phyloP scores from a whole-genome alignment of 2,888 invertebrate genomes.

The Cordilura impudica region DNA sequence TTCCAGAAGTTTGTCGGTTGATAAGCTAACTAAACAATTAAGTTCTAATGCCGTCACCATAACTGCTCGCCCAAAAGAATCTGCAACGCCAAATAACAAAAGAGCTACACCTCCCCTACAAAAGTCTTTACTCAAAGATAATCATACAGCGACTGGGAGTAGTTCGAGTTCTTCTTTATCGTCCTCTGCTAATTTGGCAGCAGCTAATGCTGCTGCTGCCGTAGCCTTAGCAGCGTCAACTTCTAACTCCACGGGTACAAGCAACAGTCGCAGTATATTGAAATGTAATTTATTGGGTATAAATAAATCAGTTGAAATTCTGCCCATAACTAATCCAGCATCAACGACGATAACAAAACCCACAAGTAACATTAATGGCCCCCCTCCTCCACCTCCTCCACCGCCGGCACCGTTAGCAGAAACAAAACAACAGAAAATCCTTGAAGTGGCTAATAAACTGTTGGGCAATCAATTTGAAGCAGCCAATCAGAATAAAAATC shows the following conservation, averaged over 20 bases:
- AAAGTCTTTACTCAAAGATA: slow-evolving; percentile 64
- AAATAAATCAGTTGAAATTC: slow-evolving; percentile 72
- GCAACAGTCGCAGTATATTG: slow-evolving; percentile 75
- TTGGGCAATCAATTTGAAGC: slow-evolving; percentile 68
- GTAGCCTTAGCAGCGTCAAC: slow-evolving; percentile 55
- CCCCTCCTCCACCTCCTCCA: slow-evolving; percentile 2
- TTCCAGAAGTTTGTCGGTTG: slow-evolving; percentile 71
- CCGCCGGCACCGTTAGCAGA: slow-evolving; percentile 34
- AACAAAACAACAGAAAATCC: slow-evolving; percentile 75
- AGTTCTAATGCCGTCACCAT: slow-evolving; percentile 76
- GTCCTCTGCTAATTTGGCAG: slow-evolving; percentile 49
- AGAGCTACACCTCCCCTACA: slow-evolving; percentile 59
- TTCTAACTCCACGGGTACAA: slow-evolving; percentile 15
- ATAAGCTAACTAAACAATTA: slow-evolving; percentile 74
- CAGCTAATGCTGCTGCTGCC: slow-evolving; percentile 59
- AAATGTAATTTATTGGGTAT: slow-evolving; percentile 74
- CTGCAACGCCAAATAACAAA: slow-evolving; percentile 19
- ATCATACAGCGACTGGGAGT: slow-evolving; percentile 66
- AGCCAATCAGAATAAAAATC: slow-evolving; percentile 43
- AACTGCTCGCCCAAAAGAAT: slow-evolving; percentile 75
- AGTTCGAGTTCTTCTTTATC: slow-evolving; percentile 45
- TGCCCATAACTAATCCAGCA: slow-evolving; percentile 68
- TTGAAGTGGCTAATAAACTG: slow-evolving; percentile 74
- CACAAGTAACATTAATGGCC: slow-evolving; percentile 3
- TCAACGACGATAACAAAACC: slow-evolving; percentile 23